Evolutionary conservation across 2,113 vertebrate genomes (phyloP).

Genomic region (Notechis scutatus): DNA sequence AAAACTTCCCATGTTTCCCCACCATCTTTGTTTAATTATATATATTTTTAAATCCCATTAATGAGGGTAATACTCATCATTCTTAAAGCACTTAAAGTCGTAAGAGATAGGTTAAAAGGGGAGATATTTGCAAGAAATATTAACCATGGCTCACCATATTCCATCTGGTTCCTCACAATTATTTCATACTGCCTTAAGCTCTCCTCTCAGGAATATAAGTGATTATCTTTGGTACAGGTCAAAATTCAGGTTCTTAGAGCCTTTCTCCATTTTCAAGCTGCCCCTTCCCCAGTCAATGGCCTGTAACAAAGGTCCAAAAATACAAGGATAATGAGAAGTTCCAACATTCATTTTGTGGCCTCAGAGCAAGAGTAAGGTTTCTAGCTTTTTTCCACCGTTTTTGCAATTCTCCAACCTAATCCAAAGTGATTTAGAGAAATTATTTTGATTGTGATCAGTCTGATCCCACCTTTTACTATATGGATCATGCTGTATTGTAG

Average conservation of each 20-base stretch:
- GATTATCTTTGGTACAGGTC: background rate
- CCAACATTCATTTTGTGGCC: background rate
- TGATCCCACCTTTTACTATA: background rate
- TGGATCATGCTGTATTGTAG: background rate
- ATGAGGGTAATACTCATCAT: background rate
- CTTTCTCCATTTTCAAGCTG: background rate
- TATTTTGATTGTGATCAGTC: background rate
- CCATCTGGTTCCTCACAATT: background rate
- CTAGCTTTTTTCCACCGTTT: background rate
- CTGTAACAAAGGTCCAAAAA: background rate
- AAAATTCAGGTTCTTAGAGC: background rate
- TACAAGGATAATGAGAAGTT: background rate
- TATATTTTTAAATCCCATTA: background rate
- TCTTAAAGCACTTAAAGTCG: background rate
- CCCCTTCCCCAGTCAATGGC: background rate
- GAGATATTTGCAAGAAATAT: background rate
- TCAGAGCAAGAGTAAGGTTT: background rate
- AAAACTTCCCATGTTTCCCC: background rate
- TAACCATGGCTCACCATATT: background rate
- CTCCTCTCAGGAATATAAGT: background rate
- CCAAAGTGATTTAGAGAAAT: background rate
- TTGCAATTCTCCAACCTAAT: background rate
- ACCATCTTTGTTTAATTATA: background rate
- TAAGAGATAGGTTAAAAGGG: background rate
- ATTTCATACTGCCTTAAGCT: background rate